Base-by-base conservation (phyloP, 2,888 invertebrate genomes). In the Limenitis arthemis region DNA sequence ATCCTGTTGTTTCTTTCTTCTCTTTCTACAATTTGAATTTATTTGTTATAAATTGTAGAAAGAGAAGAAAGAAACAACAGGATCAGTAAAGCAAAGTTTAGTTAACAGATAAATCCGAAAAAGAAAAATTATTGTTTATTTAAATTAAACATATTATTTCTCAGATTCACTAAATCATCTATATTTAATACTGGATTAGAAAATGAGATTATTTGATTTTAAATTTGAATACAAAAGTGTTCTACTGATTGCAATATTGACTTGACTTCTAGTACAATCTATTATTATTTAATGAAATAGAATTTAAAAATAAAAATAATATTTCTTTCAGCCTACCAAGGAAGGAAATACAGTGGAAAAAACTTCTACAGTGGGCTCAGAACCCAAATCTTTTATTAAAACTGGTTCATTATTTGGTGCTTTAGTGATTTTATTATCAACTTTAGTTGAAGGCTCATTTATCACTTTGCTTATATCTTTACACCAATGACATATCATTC, bases 401-500 rank as follows among this genome's bases (percentile, higher is more conserved):
- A 63, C 61, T 46, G 73, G 72, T 59, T 51, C 49, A 53, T 54
- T 53, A 40, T 60, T 69, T 73, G 60, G 63, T 49, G 56, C 51
- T 57, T 64, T 70, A 32, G 49, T 60, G 60, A 68, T 70, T 54
- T 62, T 69, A 55, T 81, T 78, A 56, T 55, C 58, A 62, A 65
- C 61, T 68, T 75, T 78, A 62, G 62, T 64, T 36, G 61, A 51
- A 49, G 71, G 59, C 32, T 79, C 77, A 69, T 59, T 73, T 44
- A 68, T 69, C 32, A 72, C 68, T 66, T 76, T 78, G 55, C 65
- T 75, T 46, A 71, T 69, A 62, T 79, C 75, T n/a, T 74, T 55
- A 82, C 77, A 42, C 79, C 80, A 11, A 79, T 84, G 80, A 77
- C 82, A 54, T 83, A 70, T 67, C 84, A 84, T 60, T 86, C 86